These are phyloP conservation scores for Cinclus cinclus DNA, from an alignment of 2,113 vertebrate species.

Conservation along the genomic window DNA sequence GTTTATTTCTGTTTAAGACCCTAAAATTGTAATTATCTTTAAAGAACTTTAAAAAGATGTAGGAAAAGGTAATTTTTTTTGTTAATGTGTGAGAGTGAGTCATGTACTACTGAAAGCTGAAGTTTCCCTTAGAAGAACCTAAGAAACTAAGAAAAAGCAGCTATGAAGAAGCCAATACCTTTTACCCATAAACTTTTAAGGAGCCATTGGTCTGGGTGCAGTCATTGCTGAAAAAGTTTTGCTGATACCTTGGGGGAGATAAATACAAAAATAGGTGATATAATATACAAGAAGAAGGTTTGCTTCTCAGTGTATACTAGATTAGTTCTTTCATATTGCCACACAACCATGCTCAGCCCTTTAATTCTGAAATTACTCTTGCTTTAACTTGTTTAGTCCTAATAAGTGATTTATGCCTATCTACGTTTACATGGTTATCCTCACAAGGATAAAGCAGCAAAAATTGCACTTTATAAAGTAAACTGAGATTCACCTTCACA, in stretches of 20 bases:
- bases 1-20: not conserved
- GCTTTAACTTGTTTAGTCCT: not conserved
- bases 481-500: not conserved
- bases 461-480: not conserved
- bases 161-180: not conserved
- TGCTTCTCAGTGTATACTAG: not conserved
- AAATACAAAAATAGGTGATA: not conserved
- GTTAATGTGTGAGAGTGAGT: not conserved
- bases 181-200: not conserved
- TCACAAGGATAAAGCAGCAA: not conserved
- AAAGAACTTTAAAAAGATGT: not conserved
- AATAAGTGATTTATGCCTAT: not conserved
- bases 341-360: not conserved
- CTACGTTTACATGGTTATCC: not conserved
- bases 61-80: not conserved
- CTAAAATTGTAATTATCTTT: not conserved
- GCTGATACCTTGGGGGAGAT: not conserved
- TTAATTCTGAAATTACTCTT: not conserved
- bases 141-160: not conserved
- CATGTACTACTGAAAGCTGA: constrained; percentile 20
- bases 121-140: not conserved
- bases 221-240: not conserved
- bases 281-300: not conserved
- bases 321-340: not conserved
- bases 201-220: not conserved